phyloP scores from a whole-genome alignment of 1,140 invertebrate genomes.

The Lucilia cuprina region DNA sequence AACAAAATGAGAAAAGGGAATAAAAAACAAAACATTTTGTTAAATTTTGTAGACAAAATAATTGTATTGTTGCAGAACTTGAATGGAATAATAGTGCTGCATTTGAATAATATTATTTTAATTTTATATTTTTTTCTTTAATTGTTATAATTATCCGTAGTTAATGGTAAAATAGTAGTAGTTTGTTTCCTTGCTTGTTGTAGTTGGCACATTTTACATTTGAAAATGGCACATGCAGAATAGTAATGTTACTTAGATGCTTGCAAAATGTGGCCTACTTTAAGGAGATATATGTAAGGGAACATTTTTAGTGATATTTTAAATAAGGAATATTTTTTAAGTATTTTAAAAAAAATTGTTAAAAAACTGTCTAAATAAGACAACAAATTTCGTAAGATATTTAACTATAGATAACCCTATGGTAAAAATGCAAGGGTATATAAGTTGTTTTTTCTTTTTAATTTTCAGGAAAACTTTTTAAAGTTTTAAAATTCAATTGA shows the following conservation, averaged over 20 bases:
- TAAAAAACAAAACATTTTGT: background rate
- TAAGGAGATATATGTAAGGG: background rate
- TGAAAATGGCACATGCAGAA: no score
- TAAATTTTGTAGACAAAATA: background rate
- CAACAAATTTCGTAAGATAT: no score
- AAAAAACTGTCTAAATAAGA: no score
- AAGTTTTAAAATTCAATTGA: no score
- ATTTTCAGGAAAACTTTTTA: no score
- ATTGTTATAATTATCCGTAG: conserved; percentile 5
- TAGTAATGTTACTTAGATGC: no score
- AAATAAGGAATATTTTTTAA: no score
- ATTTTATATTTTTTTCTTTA: background rate
- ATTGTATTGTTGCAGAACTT: background rate
- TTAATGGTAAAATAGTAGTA: background rate
- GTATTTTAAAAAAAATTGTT: no score
- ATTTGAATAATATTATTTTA: background rate
- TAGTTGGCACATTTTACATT: no score
- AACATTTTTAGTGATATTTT: background rate
- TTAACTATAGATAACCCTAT: no score
- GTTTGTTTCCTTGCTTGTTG: background rate
- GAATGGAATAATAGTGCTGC: background rate
- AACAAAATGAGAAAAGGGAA: background rate
- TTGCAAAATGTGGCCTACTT: background rate
- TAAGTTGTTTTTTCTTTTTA: no score
- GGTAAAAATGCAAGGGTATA: no score